Conservation (phyloP, 2,797 vertebrate genomes). For the Argya squamiceps region DNA sequence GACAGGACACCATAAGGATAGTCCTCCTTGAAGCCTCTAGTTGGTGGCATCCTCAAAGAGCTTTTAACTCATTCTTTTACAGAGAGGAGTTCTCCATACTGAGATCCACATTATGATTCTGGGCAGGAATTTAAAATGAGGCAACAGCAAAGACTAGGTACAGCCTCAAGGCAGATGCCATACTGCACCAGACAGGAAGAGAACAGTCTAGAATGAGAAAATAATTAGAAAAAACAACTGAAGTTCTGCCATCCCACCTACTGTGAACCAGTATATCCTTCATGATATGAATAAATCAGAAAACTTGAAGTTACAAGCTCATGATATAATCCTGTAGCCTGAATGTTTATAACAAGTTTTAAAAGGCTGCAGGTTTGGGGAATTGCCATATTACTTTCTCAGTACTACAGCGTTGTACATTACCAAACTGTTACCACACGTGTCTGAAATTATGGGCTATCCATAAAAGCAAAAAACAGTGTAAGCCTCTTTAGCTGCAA, state of each 20-base stretch:
- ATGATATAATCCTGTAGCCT: background rate
- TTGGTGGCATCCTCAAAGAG: background rate
- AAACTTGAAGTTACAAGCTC: background rate
- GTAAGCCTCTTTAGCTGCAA: background rate
- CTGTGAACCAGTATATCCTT: background rate
- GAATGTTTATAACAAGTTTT: background rate
- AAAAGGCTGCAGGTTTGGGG: background rate
- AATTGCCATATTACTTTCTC: background rate
- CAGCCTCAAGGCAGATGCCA: background rate
- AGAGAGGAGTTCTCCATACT: background rate
- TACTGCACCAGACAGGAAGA: background rate
- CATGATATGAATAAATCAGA: background rate
- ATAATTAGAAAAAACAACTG: background rate
- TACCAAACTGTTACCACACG: background rate
- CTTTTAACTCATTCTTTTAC: background rate
- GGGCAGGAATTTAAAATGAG: background rate
- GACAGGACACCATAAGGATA: background rate
- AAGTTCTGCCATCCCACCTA: background rate
- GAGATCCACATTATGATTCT: fast-evolving
- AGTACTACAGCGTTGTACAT: background rate
- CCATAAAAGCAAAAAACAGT: background rate
- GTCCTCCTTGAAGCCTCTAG: background rate
- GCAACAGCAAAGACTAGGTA: background rate
- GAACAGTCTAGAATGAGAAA: background rate
- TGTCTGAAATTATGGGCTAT: background rate